Conservation (phyloP, 2,113 vertebrate species). For the Dipodomys ordii region DNA sequence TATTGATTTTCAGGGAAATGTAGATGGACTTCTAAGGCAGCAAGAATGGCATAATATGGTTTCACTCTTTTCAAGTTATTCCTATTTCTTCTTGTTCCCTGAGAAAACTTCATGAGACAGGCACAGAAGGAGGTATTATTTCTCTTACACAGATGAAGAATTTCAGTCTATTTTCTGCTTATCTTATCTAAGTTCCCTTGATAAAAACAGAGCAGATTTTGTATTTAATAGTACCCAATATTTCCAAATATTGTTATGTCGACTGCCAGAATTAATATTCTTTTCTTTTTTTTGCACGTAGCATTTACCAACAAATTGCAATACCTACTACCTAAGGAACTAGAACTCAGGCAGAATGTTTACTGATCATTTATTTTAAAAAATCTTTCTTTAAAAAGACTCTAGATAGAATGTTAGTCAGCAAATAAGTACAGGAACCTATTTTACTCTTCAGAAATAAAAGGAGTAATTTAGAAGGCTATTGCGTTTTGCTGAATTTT, state of each 20-base stretch:
- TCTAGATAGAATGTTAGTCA: conserved; percentile 46
- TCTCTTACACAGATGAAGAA: neutral
- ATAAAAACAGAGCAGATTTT: neutral
- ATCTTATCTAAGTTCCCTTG: neutral
- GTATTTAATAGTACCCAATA: neutral
- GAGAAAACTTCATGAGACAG: neutral
- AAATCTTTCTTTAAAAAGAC: conserved; percentile 37
- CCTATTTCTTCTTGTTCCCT: neutral
- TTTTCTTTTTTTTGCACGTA: neutral
- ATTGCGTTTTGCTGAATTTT: conserved; percentile 30
- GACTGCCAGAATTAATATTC: neutral
- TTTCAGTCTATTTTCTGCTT: neutral
- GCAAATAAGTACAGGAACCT: conserved; percentile 38
- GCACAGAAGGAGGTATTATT: neutral
- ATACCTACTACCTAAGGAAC: neutral
- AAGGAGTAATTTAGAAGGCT: conserved; percentile 57
- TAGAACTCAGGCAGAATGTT: neutral
- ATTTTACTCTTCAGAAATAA: neutral
- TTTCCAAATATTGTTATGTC: neutral
- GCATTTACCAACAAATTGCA: neutral
- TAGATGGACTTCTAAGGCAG: neutral
- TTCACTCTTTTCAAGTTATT: neutral
- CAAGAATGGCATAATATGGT: neutral
- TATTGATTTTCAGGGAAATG: neutral
- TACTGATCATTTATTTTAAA: conserved; percentile 29